phyloP scores from a whole-genome alignment of 2,888 invertebrate species.

The Coelogynopora nodosa region DNA sequence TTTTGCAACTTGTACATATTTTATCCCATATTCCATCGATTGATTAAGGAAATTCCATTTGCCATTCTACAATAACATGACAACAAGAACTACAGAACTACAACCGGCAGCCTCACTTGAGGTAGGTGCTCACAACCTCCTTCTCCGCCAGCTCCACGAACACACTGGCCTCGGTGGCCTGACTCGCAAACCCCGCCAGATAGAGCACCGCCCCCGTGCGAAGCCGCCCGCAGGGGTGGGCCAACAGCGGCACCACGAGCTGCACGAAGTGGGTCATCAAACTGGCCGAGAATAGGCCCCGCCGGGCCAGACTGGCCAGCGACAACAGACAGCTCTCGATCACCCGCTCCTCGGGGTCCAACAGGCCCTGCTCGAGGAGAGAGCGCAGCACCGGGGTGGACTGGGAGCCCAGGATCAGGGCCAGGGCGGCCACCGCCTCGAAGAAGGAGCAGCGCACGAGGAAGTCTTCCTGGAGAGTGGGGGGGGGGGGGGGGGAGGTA shows the following conservation, averaged over 20 bases:
- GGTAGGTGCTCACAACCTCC: background rate
- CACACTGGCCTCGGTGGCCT: background rate
- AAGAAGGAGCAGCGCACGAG: constrained; percentile 10
- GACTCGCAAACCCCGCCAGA: background rate
- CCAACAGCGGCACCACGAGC: background rate
- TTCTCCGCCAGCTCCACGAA: background rate
- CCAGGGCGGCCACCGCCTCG: background rate
- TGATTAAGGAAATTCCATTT: too few species aligned
- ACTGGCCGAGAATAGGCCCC: background rate
- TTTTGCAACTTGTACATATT: too few species aligned
- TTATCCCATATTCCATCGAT: too few species aligned
- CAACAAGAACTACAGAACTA: background rate
- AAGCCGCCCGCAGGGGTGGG: constrained; percentile 58
- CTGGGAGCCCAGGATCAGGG: constrained; percentile 7
- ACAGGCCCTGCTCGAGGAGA: background rate
- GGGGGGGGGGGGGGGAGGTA: too few species aligned
- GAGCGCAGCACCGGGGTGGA: constrained; percentile 1
- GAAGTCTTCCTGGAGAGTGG: constrained; percentile 26
- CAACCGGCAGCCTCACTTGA: background rate
- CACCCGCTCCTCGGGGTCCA: background rate
- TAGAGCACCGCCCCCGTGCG: background rate
- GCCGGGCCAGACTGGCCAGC: background rate
- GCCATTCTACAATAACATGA: too few species aligned
- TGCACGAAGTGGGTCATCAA: background rate
- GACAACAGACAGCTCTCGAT: background rate